Percentiles rank a stretch among this genome's conserved stretches.
Conservation (phyloP, 1,140 invertebrate species). For the Papilio dardanus region DNA sequence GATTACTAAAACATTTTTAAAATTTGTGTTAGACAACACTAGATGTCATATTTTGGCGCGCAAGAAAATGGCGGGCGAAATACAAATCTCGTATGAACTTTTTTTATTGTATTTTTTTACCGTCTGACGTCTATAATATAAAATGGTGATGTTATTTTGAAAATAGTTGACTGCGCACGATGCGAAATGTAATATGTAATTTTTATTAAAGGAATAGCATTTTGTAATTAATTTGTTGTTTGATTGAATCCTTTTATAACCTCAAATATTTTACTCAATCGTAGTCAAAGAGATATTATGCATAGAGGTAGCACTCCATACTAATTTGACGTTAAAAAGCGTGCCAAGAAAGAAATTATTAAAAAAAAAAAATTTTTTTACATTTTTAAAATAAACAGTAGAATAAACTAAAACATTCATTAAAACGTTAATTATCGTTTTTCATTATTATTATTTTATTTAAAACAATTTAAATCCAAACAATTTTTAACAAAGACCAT, state of each 20-base stretch:
- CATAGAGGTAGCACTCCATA: no score
- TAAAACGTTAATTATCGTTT: no score
- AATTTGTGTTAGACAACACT: background rate
- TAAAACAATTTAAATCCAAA: no score
- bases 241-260: slow-evolving; percentile 44
- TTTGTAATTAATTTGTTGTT: slow-evolving; percentile 55
- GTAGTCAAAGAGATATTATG: background rate
- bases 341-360: no score
- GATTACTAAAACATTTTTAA: background rate
- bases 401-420: no score
- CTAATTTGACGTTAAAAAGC: no score
- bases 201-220: slow-evolving; percentile 72
- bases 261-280: background rate
- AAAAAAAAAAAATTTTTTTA: no score
- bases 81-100: slow-evolving; percentile 53
- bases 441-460: no score
- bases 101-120: slow-evolving; percentile 52
- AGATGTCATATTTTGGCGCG: background rate
- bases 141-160: slow-evolving; percentile 57
- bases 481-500: no score
- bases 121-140: slow-evolving; percentile 40
- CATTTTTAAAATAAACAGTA: no score
- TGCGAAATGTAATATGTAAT: slow-evolving; percentile 65
- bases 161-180: slow-evolving; percentile 53
- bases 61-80: slow-evolving; percentile 41